Evolutionary conservation across 53 echinoderm and acorn worm genomes (phyloP), one percentile per base, ranked within the genome.

Genomic region (Echinometra lucunter): DNA sequence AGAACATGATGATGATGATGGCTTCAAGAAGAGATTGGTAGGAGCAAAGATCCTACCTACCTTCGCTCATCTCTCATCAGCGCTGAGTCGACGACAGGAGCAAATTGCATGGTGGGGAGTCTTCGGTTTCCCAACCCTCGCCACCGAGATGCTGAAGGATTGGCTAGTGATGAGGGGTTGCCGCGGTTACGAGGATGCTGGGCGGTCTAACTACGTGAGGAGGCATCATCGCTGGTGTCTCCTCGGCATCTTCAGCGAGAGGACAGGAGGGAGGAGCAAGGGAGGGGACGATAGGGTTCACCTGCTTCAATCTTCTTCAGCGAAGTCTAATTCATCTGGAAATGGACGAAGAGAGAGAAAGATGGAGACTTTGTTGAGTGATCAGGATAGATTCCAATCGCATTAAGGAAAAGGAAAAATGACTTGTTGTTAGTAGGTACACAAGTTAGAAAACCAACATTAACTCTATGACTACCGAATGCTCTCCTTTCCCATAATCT

Each of bases 251-350:
- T 58, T 60, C 90, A 38, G 90, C 8, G 19, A 58, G 58, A 27
- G 45, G 45, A 45, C 45, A 13, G 21, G 91, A 47, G 72, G 44
- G 91, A 37, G 27, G 69, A 30, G 70, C 6, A 34, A 45, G 55
- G 85, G 49, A 49, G 28, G 27, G 47, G 49, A 44, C 23, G 16
- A 42, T 25, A 44, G 67, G 45, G 88, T n/a, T 30, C 49, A 88
- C 56, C 88, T 53, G 32, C 30, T 66, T 91, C 91, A 91, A 66
- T 91, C 91, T 11, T 91, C 91, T 91, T 91, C 91, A 45, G 58
- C 91, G 11, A 44, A 91, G 67, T 91, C 91, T 91, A 91, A 91
- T 30, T 91, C 91, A 44, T 91, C 91, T 91, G 91, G 44, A 91
- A 17, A 19, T 63, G 58, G 91, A 45, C 18, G 16, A n/a, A n/a